Base-by-base conservation (phyloP, 2,113 vertebrate genomes). In the Hemibagrus wyckioides region DNA sequence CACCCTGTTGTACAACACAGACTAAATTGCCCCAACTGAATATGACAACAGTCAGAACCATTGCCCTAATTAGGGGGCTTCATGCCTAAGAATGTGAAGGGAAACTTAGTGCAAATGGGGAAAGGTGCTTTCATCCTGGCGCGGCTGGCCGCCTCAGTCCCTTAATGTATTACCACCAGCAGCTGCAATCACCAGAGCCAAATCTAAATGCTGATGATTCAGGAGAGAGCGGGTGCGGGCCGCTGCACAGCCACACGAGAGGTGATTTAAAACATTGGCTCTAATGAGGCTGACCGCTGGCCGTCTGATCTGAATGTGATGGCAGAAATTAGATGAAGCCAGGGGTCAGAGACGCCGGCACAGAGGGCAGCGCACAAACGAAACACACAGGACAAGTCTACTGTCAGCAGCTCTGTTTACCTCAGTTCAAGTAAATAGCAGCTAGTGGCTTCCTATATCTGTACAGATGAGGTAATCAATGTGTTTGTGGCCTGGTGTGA, bases 131-230 rank as follows among this genome's bases (percentile, higher is more conserved):
- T 89, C 90, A 92, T 92, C 92, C 91, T 92, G 92, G 91, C 90
- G 92, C 90, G 93, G 90, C 93, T 89, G 92, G 89, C 93, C 90
- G 93, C 92, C 94, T 95, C 93, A 95, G 95, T 95, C 94, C 94
- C 94, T 94, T 95, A 95, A 96, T 96, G 95, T 95, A 95, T 95
- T 96, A 95, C 95, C 94, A 94, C 93, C 94, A 94, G 95, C 95
- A 94, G 93, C 94, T 92, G 92, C 95, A 95, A 96, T 96, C 95
- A 96, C 92, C 91, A 85, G 92, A 92, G 93, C 93, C 94, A 94
- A 93, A 96, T 96, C 94, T 94, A 95, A 95, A 95, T 95, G 94
- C 94, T 92, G 90, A 91, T 90, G 92, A 94, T 94, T 95, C 94
- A 94, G 93, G 91, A 91, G 93, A 94, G 94, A 95, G 91, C 90